These are phyloP conservation scores for Bubo bubo DNA, from an alignment of 2,113 vertebrate species.

Conservation along the genomic window DNA sequence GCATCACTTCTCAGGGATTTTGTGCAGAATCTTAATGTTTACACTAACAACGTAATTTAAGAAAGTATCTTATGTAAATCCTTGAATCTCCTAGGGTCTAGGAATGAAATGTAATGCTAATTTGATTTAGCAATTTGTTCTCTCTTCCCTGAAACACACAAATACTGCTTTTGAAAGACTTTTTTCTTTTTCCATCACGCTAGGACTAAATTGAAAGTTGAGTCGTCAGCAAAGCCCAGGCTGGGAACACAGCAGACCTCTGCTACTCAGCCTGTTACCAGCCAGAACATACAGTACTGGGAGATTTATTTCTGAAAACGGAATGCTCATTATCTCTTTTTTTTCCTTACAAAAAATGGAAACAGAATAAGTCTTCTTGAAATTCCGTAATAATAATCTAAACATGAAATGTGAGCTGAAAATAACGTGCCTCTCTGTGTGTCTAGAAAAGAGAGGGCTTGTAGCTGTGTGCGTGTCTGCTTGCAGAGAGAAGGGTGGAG, in stretches of 20 bases:
- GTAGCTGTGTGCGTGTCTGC: not conserved
- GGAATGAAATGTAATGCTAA: slow-evolving; percentile 66
- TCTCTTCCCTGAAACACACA: slow-evolving; percentile 49
- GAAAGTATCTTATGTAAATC: slow-evolving; percentile 58
- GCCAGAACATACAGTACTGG: not conserved
- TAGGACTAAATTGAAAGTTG: slow-evolving; percentile 46
- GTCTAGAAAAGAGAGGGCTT: not conserved
- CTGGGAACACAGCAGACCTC: slow-evolving; percentile 9
- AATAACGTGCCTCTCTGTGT: not conserved
- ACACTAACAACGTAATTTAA: slow-evolving; percentile 44
- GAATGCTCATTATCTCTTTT: not conserved
- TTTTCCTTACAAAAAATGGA: not conserved
- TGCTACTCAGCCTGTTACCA: not conserved
- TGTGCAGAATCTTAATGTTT: slow-evolving; percentile 36
- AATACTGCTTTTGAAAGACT: slow-evolving; percentile 49
- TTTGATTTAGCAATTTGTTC: slow-evolving; percentile 69
- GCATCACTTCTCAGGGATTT: slow-evolving; percentile 13
- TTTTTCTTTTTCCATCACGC: slow-evolving; percentile 32
- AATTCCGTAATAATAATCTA: slow-evolving; percentile 1
- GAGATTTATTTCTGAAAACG: not conserved
- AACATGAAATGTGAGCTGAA: slow-evolving; percentile 26
- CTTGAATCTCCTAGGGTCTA: slow-evolving; percentile 38
- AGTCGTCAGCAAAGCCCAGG: slow-evolving; percentile 9
- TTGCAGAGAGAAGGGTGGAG: not conserved
- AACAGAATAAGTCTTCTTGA: slow-evolving; percentile 4